Evolutionary conservation across 1,140 invertebrate species (phyloP), one percentile per base, ranked within the genome.

Genomic region (Panagrolaimus sp.): DNA sequence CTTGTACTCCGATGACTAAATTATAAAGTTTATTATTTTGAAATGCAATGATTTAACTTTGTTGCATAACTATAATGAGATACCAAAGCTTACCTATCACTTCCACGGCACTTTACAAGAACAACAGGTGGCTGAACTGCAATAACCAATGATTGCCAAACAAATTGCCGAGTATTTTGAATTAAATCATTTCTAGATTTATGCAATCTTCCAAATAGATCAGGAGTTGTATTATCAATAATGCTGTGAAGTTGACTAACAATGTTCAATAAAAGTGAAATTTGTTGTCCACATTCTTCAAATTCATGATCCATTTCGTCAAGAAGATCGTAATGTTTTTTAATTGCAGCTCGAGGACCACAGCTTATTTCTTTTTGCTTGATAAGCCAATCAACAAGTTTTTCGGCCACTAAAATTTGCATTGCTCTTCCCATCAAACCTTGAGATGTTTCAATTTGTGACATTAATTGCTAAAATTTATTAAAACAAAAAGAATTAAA

Each of bases 51-150:
- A n/a, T n/a, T n/a, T n/a, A n/a, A n/a, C n/a, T n/a, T n/a, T n/a
- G n/a, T n/a, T n/a, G n/a, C n/a, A n/a, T n/a, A n/a, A n/a, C n/a
- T n/a, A n/a, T n/a, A n/a, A n/a, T n/a, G n/a, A n/a, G n/a, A n/a
- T n/a, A n/a, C n/a, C n/a, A n/a, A n/a, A n/a, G n/a, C 7, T 38
- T 38, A 38, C 31, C 31, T 70, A 3, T 70, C 69, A 44, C 69
- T 70, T 8, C 69, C 69, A 16, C 69, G 66, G 68, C 69, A 70
- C 23, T 70, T 70, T 20, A 70, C 69, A 64, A 70, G 69, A 16
- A 70, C 69, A 25, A 43, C 68, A 9, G 69, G 69, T 9, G 69
- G 69, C 45, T 70, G 69, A 16, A 70, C 27, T 11, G 69, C 23
- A 13, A 70, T 46, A 23, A 70, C 38, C 14, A 70, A 20, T 11